Evolutionary conservation across 1,140 invertebrate species (phyloP), one percentile per base, ranked within the genome.

Genomic region (Calephelis virginiensis): DNA sequence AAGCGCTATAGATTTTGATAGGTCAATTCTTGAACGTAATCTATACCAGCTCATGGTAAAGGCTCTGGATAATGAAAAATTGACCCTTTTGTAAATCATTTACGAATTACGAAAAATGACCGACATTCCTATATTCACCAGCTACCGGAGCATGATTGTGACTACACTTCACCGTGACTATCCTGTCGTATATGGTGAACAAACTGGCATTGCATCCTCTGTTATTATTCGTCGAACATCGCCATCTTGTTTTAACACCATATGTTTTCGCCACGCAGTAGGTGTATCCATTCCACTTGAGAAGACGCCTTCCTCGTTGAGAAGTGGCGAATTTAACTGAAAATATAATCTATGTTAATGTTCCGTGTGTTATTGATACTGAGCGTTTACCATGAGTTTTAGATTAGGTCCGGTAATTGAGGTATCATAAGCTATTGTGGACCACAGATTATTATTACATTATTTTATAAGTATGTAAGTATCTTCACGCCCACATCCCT

Each of bases 191-290:
- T 1, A 77, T 17, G 8, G 85, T 86, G 11, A 77, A 66, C 0
- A 86, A 11, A 4, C 59, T 46, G 0, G 84, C 86, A 1, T 43
- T 69, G 63, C 86, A 89, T 0, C 77, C 74, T 13, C 75, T 78
- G 6, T 73, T 67, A n/a, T 70, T 65, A 50, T 85, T 79, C 0
- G 82, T 82, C 8, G 80, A 78, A 50, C 84, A 86, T 2, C 71
- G 66, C 84, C 84, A 86, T 56, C 78, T 73, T 0, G 61, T 69
- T 14, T 76, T 76, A 7, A 12, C 63, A 10, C 43, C 45, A 14
- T 63, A 56, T 8, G 59, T 43, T 12, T 62, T 70, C 9, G 45
- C 9, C 5, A 64, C 43, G 0, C 65, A 72, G 38, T 69, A 75
- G 0, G 63, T 72, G 43, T 77, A 77, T 1, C 68, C 68, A 6